These are phyloP conservation scores for Neelides sp. DNA, from an alignment of 1,140 invertebrate species.

Conservation along the genomic window DNA sequence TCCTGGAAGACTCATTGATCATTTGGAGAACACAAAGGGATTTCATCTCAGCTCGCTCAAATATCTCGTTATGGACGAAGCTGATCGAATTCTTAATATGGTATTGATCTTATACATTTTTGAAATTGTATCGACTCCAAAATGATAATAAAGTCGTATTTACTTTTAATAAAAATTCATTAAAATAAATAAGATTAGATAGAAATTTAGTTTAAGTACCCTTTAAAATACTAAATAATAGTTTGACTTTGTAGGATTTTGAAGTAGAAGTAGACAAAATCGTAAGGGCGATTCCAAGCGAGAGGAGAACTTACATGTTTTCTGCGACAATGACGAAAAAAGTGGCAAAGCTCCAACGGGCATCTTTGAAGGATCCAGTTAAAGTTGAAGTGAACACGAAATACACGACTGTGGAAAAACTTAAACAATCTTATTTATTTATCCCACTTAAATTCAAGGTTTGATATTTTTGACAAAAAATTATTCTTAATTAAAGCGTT, in stretches of 20 bases:
- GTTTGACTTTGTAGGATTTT: too few relatives aligned
- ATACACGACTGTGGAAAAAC: slow-evolving; percentile 94
- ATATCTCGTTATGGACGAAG: slow-evolving; percentile 90
- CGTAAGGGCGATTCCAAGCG: slow-evolving; percentile 74
- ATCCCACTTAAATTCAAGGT: slow-evolving; percentile 93
- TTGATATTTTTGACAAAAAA: too few relatives aligned
- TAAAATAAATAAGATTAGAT: too few relatives aligned
- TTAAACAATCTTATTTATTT: slow-evolving; percentile 91
- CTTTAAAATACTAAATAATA: too few relatives aligned
- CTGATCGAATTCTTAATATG: slow-evolving; percentile 88
- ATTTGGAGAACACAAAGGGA: slow-evolving; percentile 86
- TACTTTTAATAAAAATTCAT: too few relatives aligned
- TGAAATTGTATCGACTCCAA: too few relatives aligned
- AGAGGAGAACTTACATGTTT: slow-evolving; percentile 78
- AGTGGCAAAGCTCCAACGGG: slow-evolving; percentile 89
- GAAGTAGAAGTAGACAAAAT: slow-evolving; percentile 94
- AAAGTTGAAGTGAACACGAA: slow-evolving; percentile 92
- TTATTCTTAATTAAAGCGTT: too few relatives aligned
- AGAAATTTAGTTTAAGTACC: too few relatives aligned
- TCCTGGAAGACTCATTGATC: slow-evolving; percentile 76
- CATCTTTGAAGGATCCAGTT: slow-evolving; percentile 80
- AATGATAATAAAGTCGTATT: too few relatives aligned
- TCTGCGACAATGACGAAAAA: slow-evolving; percentile 99
- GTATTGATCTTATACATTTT: too few relatives aligned
- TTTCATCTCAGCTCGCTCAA: slow-evolving; percentile 78